These are phyloP conservation scores for Sebastiscus albofasciatus DNA, from an alignment of 2,797 vertebrate genomes.

Conservation along the genomic window DNA sequence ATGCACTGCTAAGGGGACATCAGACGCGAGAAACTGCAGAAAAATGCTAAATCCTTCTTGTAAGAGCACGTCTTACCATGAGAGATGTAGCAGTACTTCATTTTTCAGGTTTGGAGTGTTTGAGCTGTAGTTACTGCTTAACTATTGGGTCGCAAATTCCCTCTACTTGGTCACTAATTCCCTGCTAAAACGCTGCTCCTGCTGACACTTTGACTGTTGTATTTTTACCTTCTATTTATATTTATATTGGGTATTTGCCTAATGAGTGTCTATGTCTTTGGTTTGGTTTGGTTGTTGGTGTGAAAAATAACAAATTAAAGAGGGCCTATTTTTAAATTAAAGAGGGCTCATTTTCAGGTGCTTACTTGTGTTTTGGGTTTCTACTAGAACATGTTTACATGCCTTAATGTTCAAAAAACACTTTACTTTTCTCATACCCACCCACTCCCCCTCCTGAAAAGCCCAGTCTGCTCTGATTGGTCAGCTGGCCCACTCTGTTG, in stretches of 20 bases:
- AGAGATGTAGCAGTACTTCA: not conserved
- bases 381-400: too few species aligned
- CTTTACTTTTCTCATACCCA: too few species aligned
- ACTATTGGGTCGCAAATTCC: slow-evolving; percentile 46
- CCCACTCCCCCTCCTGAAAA: too few species aligned
- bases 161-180: slow-evolving; percentile 55
- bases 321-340: not conserved
- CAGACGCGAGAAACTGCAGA: not conserved
- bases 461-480: too few species aligned
- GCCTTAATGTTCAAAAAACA: too few species aligned
- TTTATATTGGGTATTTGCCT: not conserved
- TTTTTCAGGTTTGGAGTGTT: slow-evolving; percentile 21
- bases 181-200: not conserved
- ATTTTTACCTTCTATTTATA: not conserved
- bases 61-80: not conserved
- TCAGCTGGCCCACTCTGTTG: too few species aligned
- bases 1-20: not conserved
- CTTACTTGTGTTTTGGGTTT: too few species aligned
- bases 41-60: not conserved
- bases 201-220: slow-evolving; percentile 3
- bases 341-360: too few species aligned
- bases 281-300: not conserved
- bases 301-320: slow-evolving; percentile 3
- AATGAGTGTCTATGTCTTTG: not conserved
- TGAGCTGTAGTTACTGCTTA: slow-evolving; percentile 44